phyloP scores from a whole-genome alignment of 2,113 vertebrate genomes.

The Phalacrocorax aristotelis region DNA sequence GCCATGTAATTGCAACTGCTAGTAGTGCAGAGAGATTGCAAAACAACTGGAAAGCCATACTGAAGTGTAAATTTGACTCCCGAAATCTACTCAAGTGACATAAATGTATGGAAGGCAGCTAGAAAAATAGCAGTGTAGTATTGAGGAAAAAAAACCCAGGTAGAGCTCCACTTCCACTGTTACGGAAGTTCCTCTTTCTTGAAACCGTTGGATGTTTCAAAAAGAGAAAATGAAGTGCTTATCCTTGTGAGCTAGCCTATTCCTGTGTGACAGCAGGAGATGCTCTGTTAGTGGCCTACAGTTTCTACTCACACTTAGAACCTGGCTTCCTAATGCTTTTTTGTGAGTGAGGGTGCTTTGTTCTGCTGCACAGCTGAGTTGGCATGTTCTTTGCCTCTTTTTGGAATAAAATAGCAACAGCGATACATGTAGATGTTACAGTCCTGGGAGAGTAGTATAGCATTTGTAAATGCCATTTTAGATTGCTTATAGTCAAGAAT shows the following conservation, averaged over 20 bases:
- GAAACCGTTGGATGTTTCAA: neutral
- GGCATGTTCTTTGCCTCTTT: neutral
- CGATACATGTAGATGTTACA: neutral
- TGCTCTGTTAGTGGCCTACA: neutral
- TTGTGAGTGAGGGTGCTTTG: neutral
- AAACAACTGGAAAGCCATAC: neutral
- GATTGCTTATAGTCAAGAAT: neutral
- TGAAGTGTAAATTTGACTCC: neutral
- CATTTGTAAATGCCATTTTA: neutral
- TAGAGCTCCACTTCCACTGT: neutral
- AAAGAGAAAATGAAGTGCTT: neutral
- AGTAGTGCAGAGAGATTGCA: neutral
- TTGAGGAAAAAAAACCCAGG: neutral
- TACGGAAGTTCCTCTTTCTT: neutral
- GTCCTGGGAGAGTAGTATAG: neutral
- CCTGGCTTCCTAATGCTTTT: neutral
- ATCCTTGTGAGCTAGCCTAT: rapidly evolving
- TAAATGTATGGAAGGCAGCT: neutral
- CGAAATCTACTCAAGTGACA: neutral
- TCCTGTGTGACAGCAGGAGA: neutral
- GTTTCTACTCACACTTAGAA: neutral
- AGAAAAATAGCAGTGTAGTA: neutral
- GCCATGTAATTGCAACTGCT: neutral
- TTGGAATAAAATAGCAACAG: neutral
- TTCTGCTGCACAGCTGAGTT: neutral